A percentile compares a stretch with the other conserved stretches of the same genome.
phyloP scores from a whole-genome alignment of 2,797 vertebrate species.

The Crenichthys baileyi region DNA sequence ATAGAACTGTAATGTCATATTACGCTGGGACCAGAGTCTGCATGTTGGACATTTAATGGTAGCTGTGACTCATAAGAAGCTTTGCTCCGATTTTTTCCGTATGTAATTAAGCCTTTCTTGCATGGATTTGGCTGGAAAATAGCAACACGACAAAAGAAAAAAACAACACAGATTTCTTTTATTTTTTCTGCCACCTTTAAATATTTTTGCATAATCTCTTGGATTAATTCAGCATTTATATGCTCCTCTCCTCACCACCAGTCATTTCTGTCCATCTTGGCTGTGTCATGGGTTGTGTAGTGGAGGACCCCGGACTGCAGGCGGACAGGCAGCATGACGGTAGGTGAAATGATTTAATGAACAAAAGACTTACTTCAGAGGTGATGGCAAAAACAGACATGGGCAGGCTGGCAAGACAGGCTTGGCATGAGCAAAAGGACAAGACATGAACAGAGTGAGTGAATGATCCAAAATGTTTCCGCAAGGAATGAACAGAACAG shows the following conservation, averaged over 20 bases:
- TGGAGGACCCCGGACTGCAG: too few species aligned
- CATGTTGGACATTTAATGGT: conserved; percentile 4
- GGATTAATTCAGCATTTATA: conserved; percentile 34
- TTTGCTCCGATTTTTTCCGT: conserved; percentile 15
- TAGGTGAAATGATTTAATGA: too few species aligned
- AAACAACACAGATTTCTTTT: background rate
- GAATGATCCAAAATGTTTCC: too few species aligned
- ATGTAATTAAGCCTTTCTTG: conserved; percentile 2
- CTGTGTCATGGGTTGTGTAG: too few species aligned
- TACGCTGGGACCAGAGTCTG: too few species aligned
- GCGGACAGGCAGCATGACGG: too few species aligned
- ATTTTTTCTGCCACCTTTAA: background rate
- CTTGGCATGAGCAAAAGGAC: too few species aligned
- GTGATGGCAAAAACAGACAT: too few species aligned
- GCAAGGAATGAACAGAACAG: too few species aligned
- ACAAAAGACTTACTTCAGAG: too few species aligned
- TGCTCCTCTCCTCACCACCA: conserved; percentile 28
- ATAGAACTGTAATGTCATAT: conserved; percentile 8
- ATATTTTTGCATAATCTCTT: conserved; percentile 26
- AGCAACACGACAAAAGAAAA: conserved; percentile 15
- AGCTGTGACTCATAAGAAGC: conserved; percentile 12
- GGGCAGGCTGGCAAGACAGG: too few species aligned
- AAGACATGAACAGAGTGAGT: too few species aligned
- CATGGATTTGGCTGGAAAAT: background rate
- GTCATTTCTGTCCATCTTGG: conserved; percentile 47